These are phyloP conservation scores for Rachycentron canadum DNA, from an alignment of 2,797 vertebrate genomes.

Conservation along the genomic window DNA sequence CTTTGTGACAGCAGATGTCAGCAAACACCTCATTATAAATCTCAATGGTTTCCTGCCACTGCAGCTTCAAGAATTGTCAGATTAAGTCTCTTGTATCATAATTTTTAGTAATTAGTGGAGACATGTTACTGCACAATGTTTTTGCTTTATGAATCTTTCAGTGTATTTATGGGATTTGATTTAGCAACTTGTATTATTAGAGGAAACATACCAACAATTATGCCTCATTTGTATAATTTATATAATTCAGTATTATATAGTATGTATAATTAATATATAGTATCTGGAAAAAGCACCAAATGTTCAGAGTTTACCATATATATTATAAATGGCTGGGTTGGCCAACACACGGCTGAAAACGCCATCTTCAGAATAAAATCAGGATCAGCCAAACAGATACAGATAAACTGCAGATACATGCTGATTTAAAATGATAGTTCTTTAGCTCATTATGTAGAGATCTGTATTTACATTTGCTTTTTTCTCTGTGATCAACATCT, in stretches of 20 bases:
- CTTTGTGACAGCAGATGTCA: constrained; percentile 77
- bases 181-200: background rate
- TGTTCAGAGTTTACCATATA: background rate
- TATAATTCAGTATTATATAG: constrained; percentile 2
- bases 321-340: background rate
- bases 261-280: constrained; percentile 10
- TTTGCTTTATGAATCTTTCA: background rate
- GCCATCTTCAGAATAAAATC: background rate
- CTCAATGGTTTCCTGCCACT: constrained; percentile 1
- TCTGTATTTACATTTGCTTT: background rate
- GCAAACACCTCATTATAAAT: constrained; percentile 62
- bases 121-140: background rate
- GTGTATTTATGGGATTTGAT: background rate
- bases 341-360: background rate
- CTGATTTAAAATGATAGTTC: background rate
- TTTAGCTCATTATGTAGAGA: background rate
- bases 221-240: constrained; percentile 10
- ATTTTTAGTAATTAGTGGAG: constrained; percentile 9
- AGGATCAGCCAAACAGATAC: background rate
- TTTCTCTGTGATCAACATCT: background rate
- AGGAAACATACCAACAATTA: background rate
- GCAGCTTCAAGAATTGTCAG: constrained; percentile 32
- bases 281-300: background rate
- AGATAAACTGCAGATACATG: background rate
- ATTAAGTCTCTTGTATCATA: constrained; percentile 5